These are phyloP conservation scores for Lissocephala sabroskyi DNA, from an alignment of 2,888 invertebrate species.

Conservation along the genomic window DNA sequence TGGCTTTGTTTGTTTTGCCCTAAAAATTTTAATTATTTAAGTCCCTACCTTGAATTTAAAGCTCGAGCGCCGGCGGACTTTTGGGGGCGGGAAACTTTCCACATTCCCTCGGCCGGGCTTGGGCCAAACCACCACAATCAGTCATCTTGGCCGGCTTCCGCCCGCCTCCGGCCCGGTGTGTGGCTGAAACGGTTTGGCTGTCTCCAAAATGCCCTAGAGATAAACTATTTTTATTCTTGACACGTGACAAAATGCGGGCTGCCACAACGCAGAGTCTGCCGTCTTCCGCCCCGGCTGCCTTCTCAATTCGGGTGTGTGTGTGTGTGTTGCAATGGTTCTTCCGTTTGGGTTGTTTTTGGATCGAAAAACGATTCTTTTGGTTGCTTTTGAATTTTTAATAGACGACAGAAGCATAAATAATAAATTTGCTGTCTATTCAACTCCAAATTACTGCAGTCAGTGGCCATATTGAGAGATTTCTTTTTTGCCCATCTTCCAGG, in stretches of 20 bases:
- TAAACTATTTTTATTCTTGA: slow-evolving; percentile 33
- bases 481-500: slow-evolving; percentile 11
- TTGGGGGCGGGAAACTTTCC: background rate
- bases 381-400: slow-evolving; percentile 1
- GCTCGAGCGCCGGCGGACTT: too few species aligned
- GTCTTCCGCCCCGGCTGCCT: too few species aligned
- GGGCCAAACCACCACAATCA: slow-evolving; percentile 18
- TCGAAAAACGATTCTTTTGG: too few species aligned
- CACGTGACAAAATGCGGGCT: slow-evolving; percentile 37
- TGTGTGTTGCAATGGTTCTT: too few species aligned
- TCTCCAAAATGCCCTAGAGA: slow-evolving; percentile 14
- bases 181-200: too few species aligned
- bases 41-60: too few species aligned
- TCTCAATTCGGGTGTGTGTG: too few species aligned
- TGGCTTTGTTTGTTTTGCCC: too few species aligned
- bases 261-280: too few species aligned
- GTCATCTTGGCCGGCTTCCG: slow-evolving; percentile 20
- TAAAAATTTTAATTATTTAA: too few species aligned
- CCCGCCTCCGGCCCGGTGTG: background rate
- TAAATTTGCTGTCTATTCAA: slow-evolving; percentile 31
- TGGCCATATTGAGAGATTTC: slow-evolving; percentile 1
- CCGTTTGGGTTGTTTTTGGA: too few species aligned
- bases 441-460: background rate
- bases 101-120: background rate
- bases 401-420: slow-evolving; percentile 44